Conservation (phyloP, 2,888 invertebrate genomes). For the Torymus tubicola region DNA sequence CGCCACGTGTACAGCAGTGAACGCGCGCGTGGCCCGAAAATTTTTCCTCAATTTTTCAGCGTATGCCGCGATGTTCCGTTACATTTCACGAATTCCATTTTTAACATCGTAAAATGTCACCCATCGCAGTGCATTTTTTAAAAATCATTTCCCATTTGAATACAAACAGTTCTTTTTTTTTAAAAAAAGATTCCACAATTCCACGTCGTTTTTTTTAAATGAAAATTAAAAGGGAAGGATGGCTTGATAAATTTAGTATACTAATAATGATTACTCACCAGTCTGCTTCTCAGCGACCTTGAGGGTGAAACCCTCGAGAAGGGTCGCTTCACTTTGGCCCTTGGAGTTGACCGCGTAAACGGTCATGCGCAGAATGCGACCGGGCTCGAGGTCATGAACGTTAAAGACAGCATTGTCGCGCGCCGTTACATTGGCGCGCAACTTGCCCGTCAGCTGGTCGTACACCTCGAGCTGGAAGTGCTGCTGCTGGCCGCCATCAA, state of each 20-base stretch:
- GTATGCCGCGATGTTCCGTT: too few species aligned
- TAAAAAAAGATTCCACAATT: too few species aligned
- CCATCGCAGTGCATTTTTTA: too few species aligned
- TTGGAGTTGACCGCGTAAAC: conserved; percentile 90
- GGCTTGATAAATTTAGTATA: too few species aligned
- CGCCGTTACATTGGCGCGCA: conserved; percentile 84
- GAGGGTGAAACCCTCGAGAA: conserved; percentile 85
- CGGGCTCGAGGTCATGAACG: conserved; percentile 87
- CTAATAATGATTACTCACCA: conserved; percentile 77
- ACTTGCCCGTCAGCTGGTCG: conserved; percentile 81
- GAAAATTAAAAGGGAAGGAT: too few species aligned
- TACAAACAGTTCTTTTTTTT: too few species aligned
- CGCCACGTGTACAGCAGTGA: neutral
- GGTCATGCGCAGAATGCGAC: conserved; percentile 86
- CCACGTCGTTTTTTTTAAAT: too few species aligned
- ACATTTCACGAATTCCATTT: too few species aligned
- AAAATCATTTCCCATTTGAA: too few species aligned
- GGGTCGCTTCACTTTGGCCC: conserved; percentile 86
- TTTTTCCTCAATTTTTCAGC: neutral
- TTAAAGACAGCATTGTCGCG: conserved; percentile 84
- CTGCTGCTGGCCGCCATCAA: conserved; percentile 88
- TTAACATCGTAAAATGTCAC: too few species aligned
- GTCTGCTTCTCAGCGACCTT: conserved; percentile 88
- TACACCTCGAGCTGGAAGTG: conserved; percentile 85
- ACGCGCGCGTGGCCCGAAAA: neutral